Base-by-base conservation (phyloP, 1,140 invertebrate species). In the Harpegnathos saltator region DNA sequence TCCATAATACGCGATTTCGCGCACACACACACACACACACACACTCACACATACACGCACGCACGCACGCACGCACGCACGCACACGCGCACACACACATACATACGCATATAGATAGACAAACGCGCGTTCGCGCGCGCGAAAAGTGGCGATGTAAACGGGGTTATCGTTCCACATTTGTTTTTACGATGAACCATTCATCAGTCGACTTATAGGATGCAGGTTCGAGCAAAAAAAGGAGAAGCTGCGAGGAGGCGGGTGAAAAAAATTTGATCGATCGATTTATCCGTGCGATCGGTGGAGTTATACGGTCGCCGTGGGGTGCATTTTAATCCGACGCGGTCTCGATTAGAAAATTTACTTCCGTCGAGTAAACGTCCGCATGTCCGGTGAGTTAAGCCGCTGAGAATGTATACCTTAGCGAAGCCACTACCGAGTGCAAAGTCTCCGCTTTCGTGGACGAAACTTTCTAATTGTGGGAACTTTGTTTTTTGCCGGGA, bases 281-380 rank as follows among this genome's bases (percentile, higher is more conserved):
- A 80, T 58, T 58, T 58, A 71, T 71, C 29, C 65, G 38, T 50
- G 22, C 33, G 14, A 78, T 78, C 22, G 22, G 3, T 14, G 19
- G 69, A 58, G 63, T 78, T 78, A 58, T 12, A 69, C 19, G 22
- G 12, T 78, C 33, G 3, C 38, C 22, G 33, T 33, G 33, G 52
- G 38, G 52, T 48, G 22, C 22, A 58, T 80, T 80, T 80, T 80
- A 71, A 80, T 80, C 22, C 52, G 33, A 17, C 19, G 38, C 3
- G 52, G 14, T 80, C 52, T 71, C 50, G 75, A 80, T 80, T 69
- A 71, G 65, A 59, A 58, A 80, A 69, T 80, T 58, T 69, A 69
- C 26, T 78, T 58, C 52, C 24, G 50, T 19, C 15, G 29, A 56
- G 17, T 78, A 68, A 68, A 58, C 22, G 52, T 58, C 15, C n/a